phyloP scores from a whole-genome alignment of 1,140 invertebrate genomes.

The Proctacanthus coquilletti region DNA sequence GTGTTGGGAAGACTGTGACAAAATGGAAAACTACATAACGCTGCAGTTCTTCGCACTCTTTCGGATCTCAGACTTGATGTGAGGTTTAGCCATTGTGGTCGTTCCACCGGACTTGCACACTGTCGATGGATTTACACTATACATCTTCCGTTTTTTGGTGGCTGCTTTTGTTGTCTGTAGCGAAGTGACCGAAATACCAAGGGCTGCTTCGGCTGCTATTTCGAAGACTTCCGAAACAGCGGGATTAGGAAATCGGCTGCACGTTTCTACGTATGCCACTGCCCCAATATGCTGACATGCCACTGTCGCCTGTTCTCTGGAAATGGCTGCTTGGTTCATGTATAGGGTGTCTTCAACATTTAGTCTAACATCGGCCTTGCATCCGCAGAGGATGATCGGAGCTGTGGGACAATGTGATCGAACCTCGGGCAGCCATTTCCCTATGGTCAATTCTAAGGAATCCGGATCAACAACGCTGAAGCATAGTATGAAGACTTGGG shows the following conservation, averaged over 20 bases:
- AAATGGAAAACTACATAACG: too few relatives aligned
- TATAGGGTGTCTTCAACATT: slow-evolving; percentile 35
- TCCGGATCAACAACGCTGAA: slow-evolving; percentile 50
- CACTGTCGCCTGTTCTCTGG: slow-evolving; percentile 37
- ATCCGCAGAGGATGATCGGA: slow-evolving; percentile 49
- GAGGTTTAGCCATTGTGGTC: not conserved
- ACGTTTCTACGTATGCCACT: slow-evolving; percentile 36
- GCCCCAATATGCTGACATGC: slow-evolving; percentile 32
- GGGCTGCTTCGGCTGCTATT: slow-evolving; percentile 33
- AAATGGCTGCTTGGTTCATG: slow-evolving; percentile 28
- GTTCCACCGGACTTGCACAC: not conserved
- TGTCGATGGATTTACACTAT: not conserved
- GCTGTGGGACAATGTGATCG: slow-evolving; percentile 45
- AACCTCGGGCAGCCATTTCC: slow-evolving; percentile 54
- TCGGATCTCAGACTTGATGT: not conserved
- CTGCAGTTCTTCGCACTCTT: not conserved
- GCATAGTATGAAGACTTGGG: slow-evolving; percentile 44
- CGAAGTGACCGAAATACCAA: slow-evolving; percentile 26
- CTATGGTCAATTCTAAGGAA: slow-evolving; percentile 45
- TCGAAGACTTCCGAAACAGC: slow-evolving; percentile 35
- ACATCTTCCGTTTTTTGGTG: not conserved
- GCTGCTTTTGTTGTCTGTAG: not conserved
- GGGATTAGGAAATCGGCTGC: slow-evolving; percentile 29
- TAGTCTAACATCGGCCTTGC: slow-evolving; percentile 37
- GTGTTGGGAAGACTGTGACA: too few relatives aligned